Conservation (phyloP, 2,888 invertebrate genomes). For the Acronicta aceris region DNA sequence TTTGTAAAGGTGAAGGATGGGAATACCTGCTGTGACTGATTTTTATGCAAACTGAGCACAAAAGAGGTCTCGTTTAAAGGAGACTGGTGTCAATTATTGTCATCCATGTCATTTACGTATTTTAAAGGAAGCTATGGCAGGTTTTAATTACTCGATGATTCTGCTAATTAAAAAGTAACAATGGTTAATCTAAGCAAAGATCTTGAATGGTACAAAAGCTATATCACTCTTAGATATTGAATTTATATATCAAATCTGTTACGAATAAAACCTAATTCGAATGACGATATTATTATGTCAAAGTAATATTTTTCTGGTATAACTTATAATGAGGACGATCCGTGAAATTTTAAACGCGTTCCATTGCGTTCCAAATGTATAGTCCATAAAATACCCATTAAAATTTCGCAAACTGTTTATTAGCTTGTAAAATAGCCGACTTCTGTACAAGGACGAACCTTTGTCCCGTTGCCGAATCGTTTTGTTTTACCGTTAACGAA, state of each 20-base stretch:
- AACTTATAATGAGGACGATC: conserved; percentile 11
- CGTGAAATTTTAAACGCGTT: conserved; percentile 37
- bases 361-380: conserved; percentile 42
- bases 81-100: conserved; percentile 12
- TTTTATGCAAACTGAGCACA: conserved; percentile 20
- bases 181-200: too few species aligned
- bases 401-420: conserved; percentile 81
- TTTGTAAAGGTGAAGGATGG: conserved; percentile 24
- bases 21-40: conserved; percentile 43
- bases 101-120: conserved; percentile 9
- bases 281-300: not conserved
- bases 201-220: not conserved
- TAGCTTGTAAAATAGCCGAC: conserved; percentile 74
- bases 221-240: too few species aligned
- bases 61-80: conserved; percentile 16
- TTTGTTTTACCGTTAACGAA: conserved; percentile 81
- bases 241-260: not conserved
- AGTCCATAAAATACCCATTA: conserved; percentile 63
- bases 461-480: conserved; percentile 69
- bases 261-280: conserved; percentile 10
- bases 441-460: conserved; percentile 76
- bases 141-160: not conserved
- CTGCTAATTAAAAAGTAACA: not conserved
- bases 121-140: conserved; percentile 9
- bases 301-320: conserved; percentile 13